Conservation (phyloP, 2,113 vertebrate genomes). For the Osmerus mordax region DNA sequence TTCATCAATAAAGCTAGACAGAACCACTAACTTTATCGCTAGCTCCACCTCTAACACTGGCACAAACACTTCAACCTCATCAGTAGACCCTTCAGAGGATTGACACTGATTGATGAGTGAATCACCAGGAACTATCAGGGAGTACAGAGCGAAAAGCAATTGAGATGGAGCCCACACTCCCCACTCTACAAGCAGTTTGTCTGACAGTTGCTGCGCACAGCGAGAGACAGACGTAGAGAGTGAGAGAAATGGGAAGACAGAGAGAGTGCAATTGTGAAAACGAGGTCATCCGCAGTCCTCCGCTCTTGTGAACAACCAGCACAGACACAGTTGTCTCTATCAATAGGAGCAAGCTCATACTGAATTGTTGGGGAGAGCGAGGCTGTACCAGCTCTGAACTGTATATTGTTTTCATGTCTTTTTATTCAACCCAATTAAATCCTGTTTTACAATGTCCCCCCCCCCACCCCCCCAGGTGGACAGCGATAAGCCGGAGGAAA, state of each 20-base stretch:
- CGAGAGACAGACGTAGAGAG: background rate
- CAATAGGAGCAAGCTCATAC: no score
- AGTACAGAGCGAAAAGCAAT: no score
- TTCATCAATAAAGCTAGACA: no score
- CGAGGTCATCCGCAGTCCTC: no score
- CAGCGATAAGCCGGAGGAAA: slow-evolving; percentile 81
- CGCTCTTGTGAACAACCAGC: no score
- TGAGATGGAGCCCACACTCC: background rate
- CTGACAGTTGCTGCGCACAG: background rate
- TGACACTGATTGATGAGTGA: no score
- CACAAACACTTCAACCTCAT: background rate
- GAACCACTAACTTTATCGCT: background rate
- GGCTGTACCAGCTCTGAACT: no score
- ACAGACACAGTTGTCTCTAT: no score
- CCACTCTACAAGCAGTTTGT: background rate
- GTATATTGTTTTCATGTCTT: background rate
- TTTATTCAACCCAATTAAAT: background rate
- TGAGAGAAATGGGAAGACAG: background rate
- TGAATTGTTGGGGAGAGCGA: no score
- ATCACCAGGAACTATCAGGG: no score
- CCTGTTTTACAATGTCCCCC: background rate
- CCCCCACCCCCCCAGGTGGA: slow-evolving; percentile 76
- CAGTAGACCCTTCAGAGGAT: background rate
- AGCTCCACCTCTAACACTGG: background rate
- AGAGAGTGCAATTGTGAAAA: background rate